Percentiles rank a stretch among this genome's conserved stretches.
These are phyloP conservation scores for Otolemur garnettii DNA, from an alignment of 2,113 vertebrate genomes.

Conservation along the genomic window DNA sequence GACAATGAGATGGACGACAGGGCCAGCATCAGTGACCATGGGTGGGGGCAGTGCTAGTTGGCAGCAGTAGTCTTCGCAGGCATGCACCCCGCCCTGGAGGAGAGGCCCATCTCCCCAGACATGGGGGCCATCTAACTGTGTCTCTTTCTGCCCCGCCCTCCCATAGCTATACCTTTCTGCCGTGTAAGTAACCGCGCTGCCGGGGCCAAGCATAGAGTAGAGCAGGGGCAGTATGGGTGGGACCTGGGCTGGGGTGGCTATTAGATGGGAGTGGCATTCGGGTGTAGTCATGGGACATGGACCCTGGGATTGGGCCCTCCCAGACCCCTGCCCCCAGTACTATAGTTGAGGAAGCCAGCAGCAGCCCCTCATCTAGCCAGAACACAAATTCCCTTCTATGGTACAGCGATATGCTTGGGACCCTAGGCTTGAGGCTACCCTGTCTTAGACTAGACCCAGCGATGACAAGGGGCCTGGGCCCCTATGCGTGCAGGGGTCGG, in stretches of 20 bases:
- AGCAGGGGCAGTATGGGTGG: conserved; percentile 76
- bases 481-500: not conserved
- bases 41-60: conserved; percentile 58
- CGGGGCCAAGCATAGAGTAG: conserved; percentile 80
- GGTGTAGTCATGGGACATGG: not conserved
- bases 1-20: conserved; percentile 38
- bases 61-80: conserved; percentile 64
- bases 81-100: not conserved
- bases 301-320: not conserved
- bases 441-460: not conserved
- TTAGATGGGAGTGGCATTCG: not conserved
- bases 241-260: not conserved
- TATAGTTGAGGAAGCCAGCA: not conserved
- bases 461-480: not conserved
- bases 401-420: not conserved
- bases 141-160: conserved; percentile 90
- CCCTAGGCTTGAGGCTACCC: not conserved
- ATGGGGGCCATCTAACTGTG: conserved; percentile 82
- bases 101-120: conserved; percentile 34
- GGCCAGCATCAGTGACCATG: not conserved
- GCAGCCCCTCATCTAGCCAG: not conserved
- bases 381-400: not conserved
- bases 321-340: not conserved
- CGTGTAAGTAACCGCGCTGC: conserved; percentile 94
- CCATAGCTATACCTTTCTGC: conserved; percentile 96